phyloP scores from a whole-genome alignment of 92 coral and sea anemone species.

The Zoanthus gigantus region DNA sequence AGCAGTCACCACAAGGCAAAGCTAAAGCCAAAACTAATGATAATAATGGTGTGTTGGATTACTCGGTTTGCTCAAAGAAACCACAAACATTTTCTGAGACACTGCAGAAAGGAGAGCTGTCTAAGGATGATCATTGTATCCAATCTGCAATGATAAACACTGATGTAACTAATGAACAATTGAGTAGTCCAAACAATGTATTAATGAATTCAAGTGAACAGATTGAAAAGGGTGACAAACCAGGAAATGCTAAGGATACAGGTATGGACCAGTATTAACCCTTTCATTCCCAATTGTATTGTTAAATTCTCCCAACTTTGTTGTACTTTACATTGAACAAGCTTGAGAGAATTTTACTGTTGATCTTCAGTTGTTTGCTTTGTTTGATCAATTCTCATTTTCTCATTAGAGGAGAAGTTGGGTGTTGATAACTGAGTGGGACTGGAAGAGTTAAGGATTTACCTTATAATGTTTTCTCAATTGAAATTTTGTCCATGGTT shows the following conservation, averaged over 20 bases:
- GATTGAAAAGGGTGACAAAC: not conserved
- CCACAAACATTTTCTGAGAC: not conserved
- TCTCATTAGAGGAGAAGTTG: no score
- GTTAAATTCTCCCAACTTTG: no score
- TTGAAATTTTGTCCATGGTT: no score
- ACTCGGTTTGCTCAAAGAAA: not conserved
- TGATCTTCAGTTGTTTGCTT: no score
- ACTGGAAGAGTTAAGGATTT: no score
- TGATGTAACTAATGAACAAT: not conserved
- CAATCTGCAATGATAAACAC: not conserved
- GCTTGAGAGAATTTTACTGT: no score
- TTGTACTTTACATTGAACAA: no score
- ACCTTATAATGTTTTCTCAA: no score
- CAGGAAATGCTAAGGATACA: not conserved
- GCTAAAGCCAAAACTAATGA: not conserved
- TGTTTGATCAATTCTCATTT: no score
- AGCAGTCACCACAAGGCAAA: not conserved
- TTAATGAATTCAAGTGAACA: not conserved
- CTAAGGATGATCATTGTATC: not conserved
- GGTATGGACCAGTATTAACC: not conserved
- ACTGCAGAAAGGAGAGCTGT: not conserved
- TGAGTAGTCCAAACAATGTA: not conserved
- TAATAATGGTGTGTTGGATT: not conserved
- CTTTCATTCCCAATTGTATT: no score
- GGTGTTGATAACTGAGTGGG: no score